phyloP scores from a whole-genome alignment of 2,113 vertebrate species.

The Stegostoma tigrinum region DNA sequence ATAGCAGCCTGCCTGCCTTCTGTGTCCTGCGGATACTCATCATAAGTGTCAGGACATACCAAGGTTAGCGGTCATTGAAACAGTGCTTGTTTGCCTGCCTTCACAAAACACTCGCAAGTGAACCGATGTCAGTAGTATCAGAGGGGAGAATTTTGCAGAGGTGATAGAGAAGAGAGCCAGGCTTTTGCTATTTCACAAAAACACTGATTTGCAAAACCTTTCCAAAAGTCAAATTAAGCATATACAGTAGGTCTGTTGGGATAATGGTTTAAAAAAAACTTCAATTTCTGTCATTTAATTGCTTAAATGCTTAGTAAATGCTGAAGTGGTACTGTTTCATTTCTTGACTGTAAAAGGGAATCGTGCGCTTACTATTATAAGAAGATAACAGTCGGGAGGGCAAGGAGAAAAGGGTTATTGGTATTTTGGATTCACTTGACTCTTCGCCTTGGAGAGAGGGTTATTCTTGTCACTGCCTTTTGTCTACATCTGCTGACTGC shows the following conservation, averaged over 20 bases:
- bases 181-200: constrained; percentile 58
- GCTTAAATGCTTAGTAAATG: background rate
- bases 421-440: constrained; percentile 97
- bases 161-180: constrained; percentile 75
- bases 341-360: constrained; percentile 94
- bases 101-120: constrained; percentile 81
- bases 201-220: constrained; percentile 55
- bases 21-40: constrained; percentile 99
- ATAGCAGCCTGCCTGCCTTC: constrained; percentile 88
- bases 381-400: constrained; percentile 89
- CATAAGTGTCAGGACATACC: constrained; percentile 98
- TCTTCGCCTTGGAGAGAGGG: constrained; percentile 77
- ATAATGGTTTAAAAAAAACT: background rate
- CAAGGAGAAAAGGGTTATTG: constrained; percentile 82
- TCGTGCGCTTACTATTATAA: constrained; percentile 80
- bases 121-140: constrained; percentile 78
- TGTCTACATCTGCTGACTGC: constrained; percentile 91
- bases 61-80: constrained; percentile 95
- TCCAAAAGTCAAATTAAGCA: background rate
- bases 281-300: background rate
- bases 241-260: background rate
- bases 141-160: constrained; percentile 70
- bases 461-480: constrained; percentile 94
- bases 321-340: constrained; percentile 52
- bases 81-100: constrained; percentile 74